These are phyloP conservation scores for Cherax destructor DNA, from an alignment of 1,140 invertebrate genomes.

Conservation along the genomic window DNA sequence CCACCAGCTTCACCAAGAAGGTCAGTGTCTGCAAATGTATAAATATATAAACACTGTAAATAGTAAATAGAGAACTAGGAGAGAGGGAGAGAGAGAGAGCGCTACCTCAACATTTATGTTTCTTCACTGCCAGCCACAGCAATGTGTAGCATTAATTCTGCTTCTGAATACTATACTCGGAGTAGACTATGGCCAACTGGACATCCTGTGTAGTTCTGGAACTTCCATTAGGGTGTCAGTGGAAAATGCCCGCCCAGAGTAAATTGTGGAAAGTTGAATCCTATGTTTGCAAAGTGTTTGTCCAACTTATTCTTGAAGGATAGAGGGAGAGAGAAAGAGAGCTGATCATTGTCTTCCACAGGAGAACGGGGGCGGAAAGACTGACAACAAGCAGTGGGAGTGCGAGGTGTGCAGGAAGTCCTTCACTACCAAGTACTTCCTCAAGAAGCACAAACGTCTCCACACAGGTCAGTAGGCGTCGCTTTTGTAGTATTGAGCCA, in stretches of 20 bases:
- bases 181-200: no score
- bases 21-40: slow-evolving; percentile 6
- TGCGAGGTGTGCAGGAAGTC: slow-evolving; percentile 89
- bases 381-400: slow-evolving; percentile 79
- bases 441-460: slow-evolving; percentile 91
- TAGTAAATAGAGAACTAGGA: no score
- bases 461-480: slow-evolving; percentile 78
- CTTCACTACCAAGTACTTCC: slow-evolving; percentile 92
- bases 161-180: no score
- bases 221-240: no score
- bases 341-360: slow-evolving; percentile 3
- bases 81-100: no score
- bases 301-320: not conserved
- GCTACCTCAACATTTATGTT: not conserved
- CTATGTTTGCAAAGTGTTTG: no score
- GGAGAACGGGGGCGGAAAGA: slow-evolving; percentile 31
- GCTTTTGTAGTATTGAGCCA: no score
- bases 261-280: no score
- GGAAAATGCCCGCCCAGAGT: no score
- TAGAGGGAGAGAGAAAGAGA: not conserved
- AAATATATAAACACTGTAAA: not conserved
- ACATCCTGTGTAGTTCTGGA: no score
- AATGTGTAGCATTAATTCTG: not conserved
- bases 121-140: not conserved
- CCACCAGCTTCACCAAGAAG: slow-evolving; percentile 8